These are phyloP conservation scores for Cryptosula pallasiana DNA, from an alignment of 2,888 invertebrate genomes.

Conservation along the genomic window DNA sequence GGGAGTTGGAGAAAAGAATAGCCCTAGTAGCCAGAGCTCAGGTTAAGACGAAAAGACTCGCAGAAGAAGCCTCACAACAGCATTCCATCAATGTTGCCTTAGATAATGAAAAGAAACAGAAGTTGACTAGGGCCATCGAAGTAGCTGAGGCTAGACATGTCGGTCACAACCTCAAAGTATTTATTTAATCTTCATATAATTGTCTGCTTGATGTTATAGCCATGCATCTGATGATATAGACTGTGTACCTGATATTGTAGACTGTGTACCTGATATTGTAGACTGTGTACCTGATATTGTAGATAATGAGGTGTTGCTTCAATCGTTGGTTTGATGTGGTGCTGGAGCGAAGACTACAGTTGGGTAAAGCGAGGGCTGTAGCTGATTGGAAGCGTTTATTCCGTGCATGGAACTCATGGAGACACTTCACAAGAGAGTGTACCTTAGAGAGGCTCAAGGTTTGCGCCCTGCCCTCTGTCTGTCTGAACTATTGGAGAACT, in stretches of 20 bases:
- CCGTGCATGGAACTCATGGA: slow-evolving; percentile 46
- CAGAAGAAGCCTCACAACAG: neutral
- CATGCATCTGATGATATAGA: no score
- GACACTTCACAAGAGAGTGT: slow-evolving; percentile 25
- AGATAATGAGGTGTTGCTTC: slow-evolving; percentile 45
- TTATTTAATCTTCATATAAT: no score
- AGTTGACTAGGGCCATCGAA: slow-evolving; percentile 33
- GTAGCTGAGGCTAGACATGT: slow-evolving; percentile 35
- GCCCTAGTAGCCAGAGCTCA: slow-evolving; percentile 9
- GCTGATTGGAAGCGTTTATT: slow-evolving; percentile 48
- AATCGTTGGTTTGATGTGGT: slow-evolving; percentile 45
- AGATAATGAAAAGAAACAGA: slow-evolving; percentile 33
- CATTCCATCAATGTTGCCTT: neutral
- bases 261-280: no score
- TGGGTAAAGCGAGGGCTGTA: slow-evolving; percentile 47
- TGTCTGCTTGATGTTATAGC: no score
- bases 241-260: no score
- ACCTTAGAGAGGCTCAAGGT: neutral
- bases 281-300: no score
- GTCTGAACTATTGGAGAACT: no score
- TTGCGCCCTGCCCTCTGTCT: neutral
- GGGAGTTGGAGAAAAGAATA: neutral
- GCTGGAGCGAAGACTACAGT: slow-evolving; percentile 40
- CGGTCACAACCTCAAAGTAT: slow-evolving; percentile 38
- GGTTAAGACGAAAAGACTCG: neutral